These are phyloP conservation scores for Eretmochelys imbricata DNA, from an alignment of 2,113 vertebrate genomes.

Conservation along the genomic window DNA sequence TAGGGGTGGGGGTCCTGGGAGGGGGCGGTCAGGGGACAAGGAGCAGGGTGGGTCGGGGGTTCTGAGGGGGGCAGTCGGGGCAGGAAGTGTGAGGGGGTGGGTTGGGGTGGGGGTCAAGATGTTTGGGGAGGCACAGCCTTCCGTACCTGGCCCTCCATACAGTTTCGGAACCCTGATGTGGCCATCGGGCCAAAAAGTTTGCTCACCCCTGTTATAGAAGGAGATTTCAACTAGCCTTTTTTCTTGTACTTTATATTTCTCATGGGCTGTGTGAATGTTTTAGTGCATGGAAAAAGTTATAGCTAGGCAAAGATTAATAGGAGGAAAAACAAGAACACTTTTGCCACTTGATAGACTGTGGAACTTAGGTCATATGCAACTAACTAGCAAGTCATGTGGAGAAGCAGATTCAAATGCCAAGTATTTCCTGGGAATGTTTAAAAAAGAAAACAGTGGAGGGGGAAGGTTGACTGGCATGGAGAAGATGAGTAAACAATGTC, in stretches of 20 bases:
- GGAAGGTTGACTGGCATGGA: neutral
- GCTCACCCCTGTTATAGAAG: neutral
- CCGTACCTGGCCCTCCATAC: too few relatives aligned
- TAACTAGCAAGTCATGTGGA: constrained; percentile 1
- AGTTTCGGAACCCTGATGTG: too few relatives aligned
- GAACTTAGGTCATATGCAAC: constrained; percentile 6
- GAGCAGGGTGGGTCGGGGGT: too few relatives aligned
- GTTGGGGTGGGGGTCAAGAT: too few relatives aligned
- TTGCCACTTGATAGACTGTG: neutral
- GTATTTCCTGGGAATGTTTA: constrained; percentile 1
- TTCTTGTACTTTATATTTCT: neutral
- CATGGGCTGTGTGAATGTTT: neutral
- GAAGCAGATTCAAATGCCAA: neutral
- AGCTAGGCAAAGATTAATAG: neutral
- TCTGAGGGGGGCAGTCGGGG: too few relatives aligned
- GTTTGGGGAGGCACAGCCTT: too few relatives aligned
- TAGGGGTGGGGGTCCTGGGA: too few relatives aligned
- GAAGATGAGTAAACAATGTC: neutral
- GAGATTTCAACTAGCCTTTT: neutral
- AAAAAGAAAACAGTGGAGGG: neutral
- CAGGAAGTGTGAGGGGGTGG: too few relatives aligned
- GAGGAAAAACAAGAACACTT: neutral
- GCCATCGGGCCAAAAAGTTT: too few relatives aligned
- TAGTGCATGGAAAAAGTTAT: constrained; percentile 26
- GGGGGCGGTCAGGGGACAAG: too few relatives aligned